A percentile compares a stretch with the other conserved stretches of the same genome.
phyloP scores from a whole-genome alignment of 2,797 vertebrate genomes.

The Typhlichthys subterraneus region DNA sequence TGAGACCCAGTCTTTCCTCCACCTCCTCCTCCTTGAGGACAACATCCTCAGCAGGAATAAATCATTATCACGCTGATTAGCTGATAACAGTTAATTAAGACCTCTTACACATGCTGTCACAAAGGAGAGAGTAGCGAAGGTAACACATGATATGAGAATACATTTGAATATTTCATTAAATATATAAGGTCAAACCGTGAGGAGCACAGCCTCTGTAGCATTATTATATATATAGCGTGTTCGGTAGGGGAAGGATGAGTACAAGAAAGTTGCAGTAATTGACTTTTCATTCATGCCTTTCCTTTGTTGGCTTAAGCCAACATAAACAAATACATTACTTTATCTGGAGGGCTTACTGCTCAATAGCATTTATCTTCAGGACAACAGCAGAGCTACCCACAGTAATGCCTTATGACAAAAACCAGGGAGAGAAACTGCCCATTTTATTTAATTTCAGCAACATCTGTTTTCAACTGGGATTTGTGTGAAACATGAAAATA shows the following conservation, averaged over 20 bases:
- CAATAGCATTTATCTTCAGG: slow-evolving; percentile 4
- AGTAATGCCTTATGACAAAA: slow-evolving; percentile 16
- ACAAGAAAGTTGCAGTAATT: slow-evolving; percentile 3
- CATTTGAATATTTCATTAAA: background rate
- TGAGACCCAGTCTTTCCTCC: slow-evolving; percentile 57
- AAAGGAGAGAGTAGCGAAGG: slow-evolving; percentile 45
- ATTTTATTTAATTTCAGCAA: slow-evolving; percentile 5
- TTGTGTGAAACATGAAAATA: slow-evolving; percentile 10
- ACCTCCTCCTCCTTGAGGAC: slow-evolving; percentile 24
- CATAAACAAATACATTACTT: slow-evolving; percentile 23
- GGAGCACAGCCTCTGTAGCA: background rate
- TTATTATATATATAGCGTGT: background rate
- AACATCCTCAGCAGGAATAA: slow-evolving; percentile 73
- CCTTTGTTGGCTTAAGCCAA: slow-evolving; percentile 8
- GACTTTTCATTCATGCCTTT: slow-evolving; percentile 26
- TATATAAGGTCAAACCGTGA: background rate
- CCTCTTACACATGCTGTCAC: slow-evolving; percentile 82
- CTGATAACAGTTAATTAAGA: slow-evolving; percentile 77
- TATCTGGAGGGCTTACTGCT: slow-evolving; percentile 14
- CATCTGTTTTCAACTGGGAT: slow-evolving; percentile 10
- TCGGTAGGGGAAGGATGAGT: background rate
- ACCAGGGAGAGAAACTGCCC: slow-evolving; percentile 21
- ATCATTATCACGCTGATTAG: slow-evolving; percentile 75
- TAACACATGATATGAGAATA: slow-evolving; percentile 1
- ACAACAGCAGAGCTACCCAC: slow-evolving; percentile 16